Conservation (phyloP, 2,888 invertebrate genomes). For the Herminia tarsipennalis region DNA sequence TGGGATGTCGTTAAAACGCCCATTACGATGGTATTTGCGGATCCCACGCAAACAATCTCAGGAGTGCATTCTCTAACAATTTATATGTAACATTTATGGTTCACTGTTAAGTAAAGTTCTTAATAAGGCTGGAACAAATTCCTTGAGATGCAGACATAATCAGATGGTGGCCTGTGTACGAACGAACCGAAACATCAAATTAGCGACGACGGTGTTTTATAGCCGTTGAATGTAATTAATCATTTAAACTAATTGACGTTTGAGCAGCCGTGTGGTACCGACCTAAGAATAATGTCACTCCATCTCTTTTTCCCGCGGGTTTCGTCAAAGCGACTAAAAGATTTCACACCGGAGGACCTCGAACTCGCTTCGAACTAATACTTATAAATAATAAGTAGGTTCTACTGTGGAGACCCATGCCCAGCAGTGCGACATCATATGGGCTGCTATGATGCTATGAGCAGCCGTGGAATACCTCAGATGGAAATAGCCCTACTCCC, state of each 20-base stretch:
- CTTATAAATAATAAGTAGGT: no score
- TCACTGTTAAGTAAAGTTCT: conserved; percentile 23
- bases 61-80: conserved; percentile 28
- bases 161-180: background rate
- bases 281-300: no score
- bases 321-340: no score
- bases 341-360: no score
- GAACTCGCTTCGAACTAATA: no score
- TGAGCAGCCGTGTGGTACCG: background rate
- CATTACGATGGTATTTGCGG: conserved; percentile 44
- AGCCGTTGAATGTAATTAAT: conserved; percentile 41
- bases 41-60: conserved; percentile 34
- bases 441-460: no score
- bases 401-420: no score
- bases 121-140: conserved; percentile 11
- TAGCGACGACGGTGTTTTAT: conserved; percentile 29
- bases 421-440: no score
- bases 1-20: conserved; percentile 54
- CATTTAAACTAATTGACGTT: conserved; percentile 38
- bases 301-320: no score
- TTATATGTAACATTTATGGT: conserved; percentile 27
- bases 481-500: no score
- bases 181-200: conserved; percentile 19
- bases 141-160: conserved; percentile 14
- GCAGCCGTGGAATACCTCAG: no score